Base-by-base conservation (phyloP, 2,113 vertebrate species). In the Alaudala cheleensis region DNA sequence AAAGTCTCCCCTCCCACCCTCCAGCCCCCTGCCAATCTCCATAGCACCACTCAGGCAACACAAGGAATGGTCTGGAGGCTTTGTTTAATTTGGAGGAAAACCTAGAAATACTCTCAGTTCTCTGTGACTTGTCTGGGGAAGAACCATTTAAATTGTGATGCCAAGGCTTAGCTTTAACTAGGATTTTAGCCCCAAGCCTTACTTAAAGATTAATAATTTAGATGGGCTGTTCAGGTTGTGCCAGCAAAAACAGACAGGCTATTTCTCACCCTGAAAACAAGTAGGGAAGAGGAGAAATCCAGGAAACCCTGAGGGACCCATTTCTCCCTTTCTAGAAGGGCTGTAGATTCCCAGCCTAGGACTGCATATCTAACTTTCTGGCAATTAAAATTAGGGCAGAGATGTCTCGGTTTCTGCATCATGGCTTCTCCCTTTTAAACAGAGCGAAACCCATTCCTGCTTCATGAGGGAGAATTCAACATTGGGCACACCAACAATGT, bases 21-120 rank as follows among this genome's bases (percentile, higher is more conserved):
- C 8, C 24, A 11, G 2, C 2, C 14, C 9, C 2, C 28, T 21
- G n/a, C 18, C 28, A 42, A 44, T 40, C 71, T 76, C 77, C 83
- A 74, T 45, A 28, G 44, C 56, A 66, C 34, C 33, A n/a, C 33
- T 71, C 60, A 62, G 42, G 58, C 31, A 86, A 66, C 28, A 31
- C 8, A 29, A 83, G 31, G 40, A 16, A 81, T 28, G 26, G 28
- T 76, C 67, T 83, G 49, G 22, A 90, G 42, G n/a, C 25, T 83
- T 83, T 88, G 49, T 83, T 93, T 95, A 18, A 47, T 66, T 84
- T 89, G 69, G 72, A 92, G 34, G 50, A 69, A 83, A 86, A 84
- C 20, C 14, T 21, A 62, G 64, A 78, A 81, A 26, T 21, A 42
- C 25, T 83, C 50, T 26, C 29, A 74, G 65, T 50, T 86, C 42